A percentile compares a stretch with the other conserved stretches of the same genome.
Conservation (phyloP, 1,140 invertebrate species). For the Magallana ariakensis region DNA sequence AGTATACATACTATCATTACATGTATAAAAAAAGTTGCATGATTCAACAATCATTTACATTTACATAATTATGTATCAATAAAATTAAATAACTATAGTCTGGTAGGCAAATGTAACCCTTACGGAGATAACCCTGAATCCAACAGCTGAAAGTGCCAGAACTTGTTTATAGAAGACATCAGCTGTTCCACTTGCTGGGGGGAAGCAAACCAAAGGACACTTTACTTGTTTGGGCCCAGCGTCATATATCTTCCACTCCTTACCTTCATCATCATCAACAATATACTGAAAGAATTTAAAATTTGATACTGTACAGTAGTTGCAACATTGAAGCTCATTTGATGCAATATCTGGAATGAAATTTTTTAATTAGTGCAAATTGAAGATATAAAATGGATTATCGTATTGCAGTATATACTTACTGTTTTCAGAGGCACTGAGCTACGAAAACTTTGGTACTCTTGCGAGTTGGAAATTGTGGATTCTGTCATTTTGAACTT, state of each 20-base stretch:
- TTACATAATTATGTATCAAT: no score
- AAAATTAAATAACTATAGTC: no score
- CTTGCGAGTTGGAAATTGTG: constrained; percentile 82
- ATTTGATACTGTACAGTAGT: neutral
- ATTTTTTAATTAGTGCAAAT: no score
- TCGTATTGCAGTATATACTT: constrained; percentile 26
- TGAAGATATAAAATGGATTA: no score
- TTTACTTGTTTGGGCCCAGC: constrained; percentile 89
- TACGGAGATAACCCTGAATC: constrained; percentile 90
- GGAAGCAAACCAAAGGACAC: constrained; percentile 91
- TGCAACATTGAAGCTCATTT: neutral
- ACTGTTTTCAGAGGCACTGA: constrained; percentile 86
- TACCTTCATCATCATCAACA: constrained; percentile 88
- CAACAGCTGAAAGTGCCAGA: constrained; percentile 87
- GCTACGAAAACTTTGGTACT: constrained; percentile 92
- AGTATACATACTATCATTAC: no score
- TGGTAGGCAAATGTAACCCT: constrained; percentile 69
- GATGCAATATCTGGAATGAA: neutral
- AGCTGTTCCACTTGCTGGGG: constrained; percentile 92
- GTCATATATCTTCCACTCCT: constrained; percentile 94
- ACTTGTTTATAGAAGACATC: constrained; percentile 94
- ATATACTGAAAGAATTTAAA: constrained; percentile 82
- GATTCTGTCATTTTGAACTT: constrained; percentile 40
- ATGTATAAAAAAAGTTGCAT: no score
- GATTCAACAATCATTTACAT: no score